These are phyloP conservation scores for Lithophane socia DNA, from an alignment of 2,888 invertebrate species.

Conservation along the genomic window DNA sequence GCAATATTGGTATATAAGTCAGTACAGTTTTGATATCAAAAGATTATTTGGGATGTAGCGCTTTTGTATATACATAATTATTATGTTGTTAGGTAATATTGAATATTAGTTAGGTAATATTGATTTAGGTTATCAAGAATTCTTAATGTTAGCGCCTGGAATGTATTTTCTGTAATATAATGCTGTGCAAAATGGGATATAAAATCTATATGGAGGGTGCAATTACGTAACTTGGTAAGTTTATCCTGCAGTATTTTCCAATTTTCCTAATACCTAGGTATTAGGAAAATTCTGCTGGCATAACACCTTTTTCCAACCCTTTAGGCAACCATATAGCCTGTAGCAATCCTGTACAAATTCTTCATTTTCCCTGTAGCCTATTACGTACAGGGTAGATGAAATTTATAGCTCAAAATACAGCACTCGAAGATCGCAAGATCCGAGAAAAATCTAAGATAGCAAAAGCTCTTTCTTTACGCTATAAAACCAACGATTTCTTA, in stretches of 20 bases:
- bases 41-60: background rate
- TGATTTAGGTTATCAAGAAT: no score
- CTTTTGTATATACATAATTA: no score
- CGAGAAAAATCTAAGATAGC: conserved; percentile 36
- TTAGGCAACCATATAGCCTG: background rate
- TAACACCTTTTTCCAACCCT: background rate
- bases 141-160: background rate
- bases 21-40: conserved; percentile 22
- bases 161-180: background rate
- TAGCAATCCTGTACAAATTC: no score
- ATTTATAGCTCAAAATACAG: conserved; percentile 41
- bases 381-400: conserved; percentile 9
- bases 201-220: background rate
- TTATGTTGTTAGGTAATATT: no score
- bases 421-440: conserved; percentile 35
- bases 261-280: background rate
- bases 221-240: background rate
- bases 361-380: no score
- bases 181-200: background rate
- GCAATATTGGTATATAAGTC: background rate
- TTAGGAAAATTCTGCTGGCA: background rate
- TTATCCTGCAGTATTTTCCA: background rate
- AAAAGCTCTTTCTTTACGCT: conserved; percentile 44
- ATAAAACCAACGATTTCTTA: conserved; percentile 37
- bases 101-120: no score